Evolutionary conservation across 2,888 invertebrate genomes (phyloP).

Genomic region (Altica lythri): DNA sequence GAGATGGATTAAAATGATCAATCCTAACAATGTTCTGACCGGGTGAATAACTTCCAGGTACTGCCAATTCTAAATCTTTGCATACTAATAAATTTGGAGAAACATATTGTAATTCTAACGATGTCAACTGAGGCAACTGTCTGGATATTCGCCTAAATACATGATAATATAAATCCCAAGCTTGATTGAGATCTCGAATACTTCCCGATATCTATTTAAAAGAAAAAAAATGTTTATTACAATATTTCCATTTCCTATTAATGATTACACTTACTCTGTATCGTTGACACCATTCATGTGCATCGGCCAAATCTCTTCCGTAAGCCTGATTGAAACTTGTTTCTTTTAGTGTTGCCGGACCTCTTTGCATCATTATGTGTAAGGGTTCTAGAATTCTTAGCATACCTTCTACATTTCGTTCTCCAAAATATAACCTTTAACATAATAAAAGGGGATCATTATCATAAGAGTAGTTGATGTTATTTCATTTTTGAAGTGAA

Average conservation of each 20-base stretch:
- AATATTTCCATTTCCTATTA: constrained; percentile 1
- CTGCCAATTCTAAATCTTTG: constrained; percentile 92
- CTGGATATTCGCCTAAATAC: constrained; percentile 96
- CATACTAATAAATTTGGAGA: constrained; percentile 89
- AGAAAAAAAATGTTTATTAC: not conserved
- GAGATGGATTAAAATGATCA: constrained; percentile 84
- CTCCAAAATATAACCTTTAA: constrained; percentile 93
- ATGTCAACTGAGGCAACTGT: constrained; percentile 90
- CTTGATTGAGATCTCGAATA: constrained; percentile 92
- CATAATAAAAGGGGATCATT: too few species aligned
- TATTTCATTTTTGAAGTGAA: too few species aligned
- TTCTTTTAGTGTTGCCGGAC: constrained; percentile 95
- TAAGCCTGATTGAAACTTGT: constrained; percentile 97
- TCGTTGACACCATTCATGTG: constrained; percentile 93
- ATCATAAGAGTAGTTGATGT: too few species aligned
- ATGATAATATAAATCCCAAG: constrained; percentile 99
- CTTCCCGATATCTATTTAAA: constrained; percentile 74
- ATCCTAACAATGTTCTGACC: constrained; percentile 88
- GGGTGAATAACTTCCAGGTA: constrained; percentile 97
- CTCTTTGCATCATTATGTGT: constrained; percentile 91
- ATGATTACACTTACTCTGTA: constrained; percentile 63
- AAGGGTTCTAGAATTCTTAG: constrained; percentile 93
- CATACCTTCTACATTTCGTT: constrained; percentile 95
- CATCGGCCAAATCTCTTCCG: constrained; percentile 91
- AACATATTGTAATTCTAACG: constrained; percentile 92